phyloP scores from a whole-genome alignment of 2,113 vertebrate species.

The Cyphomyrus plagiostoma region DNA sequence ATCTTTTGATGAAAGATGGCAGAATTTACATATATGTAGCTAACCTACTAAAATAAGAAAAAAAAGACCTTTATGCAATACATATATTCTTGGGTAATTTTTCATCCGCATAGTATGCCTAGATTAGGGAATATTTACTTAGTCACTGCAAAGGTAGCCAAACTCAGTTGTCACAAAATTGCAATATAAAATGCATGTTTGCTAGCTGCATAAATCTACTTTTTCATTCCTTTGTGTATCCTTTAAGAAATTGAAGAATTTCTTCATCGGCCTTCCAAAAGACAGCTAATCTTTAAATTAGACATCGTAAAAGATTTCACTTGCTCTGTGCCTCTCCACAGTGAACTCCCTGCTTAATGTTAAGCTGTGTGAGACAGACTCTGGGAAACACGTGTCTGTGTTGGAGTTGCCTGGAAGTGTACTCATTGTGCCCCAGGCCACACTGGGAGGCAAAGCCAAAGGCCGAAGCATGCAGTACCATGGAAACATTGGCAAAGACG shows the following conservation, averaged over 20 bases:
- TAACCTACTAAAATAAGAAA: background rate
- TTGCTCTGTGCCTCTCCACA: conserved; percentile 38
- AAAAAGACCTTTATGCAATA: background rate
- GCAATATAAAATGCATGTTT: background rate
- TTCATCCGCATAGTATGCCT: background rate
- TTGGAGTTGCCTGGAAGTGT: conserved; percentile 76
- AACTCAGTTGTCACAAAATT: background rate
- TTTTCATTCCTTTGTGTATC: background rate
- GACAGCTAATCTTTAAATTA: background rate
- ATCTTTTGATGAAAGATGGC: background rate
- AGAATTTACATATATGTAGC: background rate
- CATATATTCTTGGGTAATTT: background rate
- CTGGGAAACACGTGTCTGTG: conserved; percentile 71
- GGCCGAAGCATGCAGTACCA: conserved; percentile 88
- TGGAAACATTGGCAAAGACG: conserved; percentile 79
- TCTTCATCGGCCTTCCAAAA: background rate
- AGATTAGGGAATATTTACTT: background rate
- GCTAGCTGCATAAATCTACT: background rate
- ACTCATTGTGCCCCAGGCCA: conserved; percentile 87
- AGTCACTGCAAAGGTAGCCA: background rate
- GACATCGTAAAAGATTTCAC: background rate
- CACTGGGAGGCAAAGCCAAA: conserved; percentile 79
- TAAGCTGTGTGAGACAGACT: conserved; percentile 77
- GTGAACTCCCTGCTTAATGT: conserved; percentile 74
- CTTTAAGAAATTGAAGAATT: background rate